These are phyloP conservation scores for Lates japonicus DNA, from an alignment of 2,797 vertebrate genomes.

Conservation along the genomic window DNA sequence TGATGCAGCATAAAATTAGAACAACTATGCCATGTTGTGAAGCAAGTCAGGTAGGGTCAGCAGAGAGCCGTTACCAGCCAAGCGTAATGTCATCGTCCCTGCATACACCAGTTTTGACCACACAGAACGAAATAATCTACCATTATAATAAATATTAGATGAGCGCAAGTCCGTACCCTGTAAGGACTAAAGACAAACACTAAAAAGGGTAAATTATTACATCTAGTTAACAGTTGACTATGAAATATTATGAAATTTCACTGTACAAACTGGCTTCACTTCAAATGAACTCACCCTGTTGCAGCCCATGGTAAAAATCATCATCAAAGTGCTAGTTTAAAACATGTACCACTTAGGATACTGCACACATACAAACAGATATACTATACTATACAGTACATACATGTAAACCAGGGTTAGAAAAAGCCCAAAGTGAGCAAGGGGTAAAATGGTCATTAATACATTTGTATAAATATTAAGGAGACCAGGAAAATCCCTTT, in stretches of 20 bases:
- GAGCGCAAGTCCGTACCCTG: too few relatives aligned
- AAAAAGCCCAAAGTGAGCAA: not conserved
- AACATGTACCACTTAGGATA: not conserved
- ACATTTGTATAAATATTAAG: not conserved
- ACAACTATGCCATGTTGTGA: not conserved
- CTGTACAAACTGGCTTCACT: not conserved
- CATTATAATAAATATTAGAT: not conserved
- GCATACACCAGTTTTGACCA: too few relatives aligned
- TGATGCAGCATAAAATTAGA: not conserved
- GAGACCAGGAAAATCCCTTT: not conserved
- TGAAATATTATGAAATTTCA: not conserved
- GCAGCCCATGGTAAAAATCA: too few relatives aligned
- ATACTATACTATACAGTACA: too few relatives aligned
- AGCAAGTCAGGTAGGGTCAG: not conserved
- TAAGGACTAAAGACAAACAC: not conserved
- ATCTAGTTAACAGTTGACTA: not conserved
- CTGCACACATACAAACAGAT: not conserved
- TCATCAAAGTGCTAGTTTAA: not conserved
- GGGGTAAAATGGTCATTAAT: not conserved
- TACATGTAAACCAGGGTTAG: not conserved
- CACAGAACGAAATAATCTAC: too few relatives aligned
- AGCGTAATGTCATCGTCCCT: too few relatives aligned
- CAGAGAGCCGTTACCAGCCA: not conserved
- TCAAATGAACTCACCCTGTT: too few relatives aligned
- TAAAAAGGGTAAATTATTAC: not conserved